Evolutionary conservation across 2,797 vertebrate species (phyloP).

Genomic region (Pseudomugil gertrudae): DNA sequence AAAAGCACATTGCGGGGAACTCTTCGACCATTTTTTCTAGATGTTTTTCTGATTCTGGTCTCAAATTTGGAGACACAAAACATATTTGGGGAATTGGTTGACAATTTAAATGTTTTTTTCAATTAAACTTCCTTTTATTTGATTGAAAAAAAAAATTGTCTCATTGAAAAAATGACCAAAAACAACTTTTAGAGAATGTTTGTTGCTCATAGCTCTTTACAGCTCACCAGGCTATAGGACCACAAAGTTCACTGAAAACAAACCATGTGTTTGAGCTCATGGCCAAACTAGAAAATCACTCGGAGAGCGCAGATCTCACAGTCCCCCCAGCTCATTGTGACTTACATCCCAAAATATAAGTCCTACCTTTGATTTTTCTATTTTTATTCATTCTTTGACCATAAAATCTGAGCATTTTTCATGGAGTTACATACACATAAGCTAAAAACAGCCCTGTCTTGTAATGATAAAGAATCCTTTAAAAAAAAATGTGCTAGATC

Average conservation of each 20-base stretch:
- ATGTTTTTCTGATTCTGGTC: background rate
- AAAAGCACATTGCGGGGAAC: background rate
- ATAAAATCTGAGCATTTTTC: no score
- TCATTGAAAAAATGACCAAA: constrained; percentile 12
- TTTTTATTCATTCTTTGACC: no score
- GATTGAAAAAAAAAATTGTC: background rate
- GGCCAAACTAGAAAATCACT: background rate
- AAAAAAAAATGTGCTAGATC: no score
- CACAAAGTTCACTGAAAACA: constrained; percentile 1
- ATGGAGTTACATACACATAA: no score
- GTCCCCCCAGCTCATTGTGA: no score
- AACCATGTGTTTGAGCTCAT: background rate
- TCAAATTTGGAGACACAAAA: background rate
- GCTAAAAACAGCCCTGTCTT: no score
- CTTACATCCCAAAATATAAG: no score
- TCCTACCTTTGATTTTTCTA: no score
- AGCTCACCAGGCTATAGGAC: constrained; percentile 7
- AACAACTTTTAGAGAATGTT: constrained; percentile 53
- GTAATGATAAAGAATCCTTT: no score
- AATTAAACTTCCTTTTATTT: background rate
- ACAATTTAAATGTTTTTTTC: background rate
- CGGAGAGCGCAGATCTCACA: no score
- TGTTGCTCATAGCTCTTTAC: constrained; percentile 3
- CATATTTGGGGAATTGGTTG: background rate
- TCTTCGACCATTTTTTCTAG: background rate